Evolutionary conservation across 2,797 vertebrate genomes (phyloP), one percentile per base, ranked within the genome.

Genomic region (Phalanger gymnotis): DNA sequence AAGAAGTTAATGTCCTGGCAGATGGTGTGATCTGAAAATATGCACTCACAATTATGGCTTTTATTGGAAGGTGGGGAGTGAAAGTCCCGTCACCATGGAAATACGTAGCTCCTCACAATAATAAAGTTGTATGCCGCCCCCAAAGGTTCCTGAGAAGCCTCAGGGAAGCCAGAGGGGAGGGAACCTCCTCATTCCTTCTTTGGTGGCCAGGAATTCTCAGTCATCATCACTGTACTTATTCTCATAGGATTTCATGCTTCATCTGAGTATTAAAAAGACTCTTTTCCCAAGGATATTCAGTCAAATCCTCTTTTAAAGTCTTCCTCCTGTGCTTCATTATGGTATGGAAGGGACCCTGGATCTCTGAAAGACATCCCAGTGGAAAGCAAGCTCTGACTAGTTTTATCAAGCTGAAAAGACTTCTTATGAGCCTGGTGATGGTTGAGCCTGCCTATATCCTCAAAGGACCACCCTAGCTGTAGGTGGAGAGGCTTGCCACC

Each of bases 281-380:
- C 96, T 97, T 95, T 95, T 97, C 73, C 92, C 94, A 94, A 97
- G 95, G 97, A 95, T 96, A 97, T 97, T 93, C 96, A 94, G 94
- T 95, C 95, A 98, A 97, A 97, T 97, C 96, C 40, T 87, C 31
- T 87, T 81, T 47, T 27, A 27, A 27, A 87, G 40, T 47, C 9
- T 87, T 27, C 73, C 9, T 87, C 25, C 22, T 11, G 25, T 27
- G 9, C 9, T 87, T 87, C 73, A 51, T 87, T 87, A 22, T 87
- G 73, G 10, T 47, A 25, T 51, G 22, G 9, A 87, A 40, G 73
- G 3, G 73, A 27, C 25, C 7, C 22, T 87, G 73, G 73, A 4
- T 87, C 9, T 22, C 9, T 87, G 73, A 87, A 47, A 51, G 22
- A 87, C 40, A 47, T 87, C 40, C 40, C 40, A 47, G 25, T 25